phyloP scores from a whole-genome alignment of 2,797 vertebrate species.

The Lutjanus campechanus region DNA sequence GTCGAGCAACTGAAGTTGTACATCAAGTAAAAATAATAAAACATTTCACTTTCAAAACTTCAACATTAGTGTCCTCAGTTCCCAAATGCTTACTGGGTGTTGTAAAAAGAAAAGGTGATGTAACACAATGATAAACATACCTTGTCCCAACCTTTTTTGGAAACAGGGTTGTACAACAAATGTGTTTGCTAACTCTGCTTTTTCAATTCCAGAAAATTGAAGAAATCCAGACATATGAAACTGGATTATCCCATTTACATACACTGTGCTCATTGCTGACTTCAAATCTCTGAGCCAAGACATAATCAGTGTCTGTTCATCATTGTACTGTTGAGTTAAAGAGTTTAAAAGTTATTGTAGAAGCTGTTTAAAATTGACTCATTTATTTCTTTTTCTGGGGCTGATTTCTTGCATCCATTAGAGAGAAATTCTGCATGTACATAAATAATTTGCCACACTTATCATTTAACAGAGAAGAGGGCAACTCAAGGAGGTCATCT shows the following conservation, averaged over 20 bases:
- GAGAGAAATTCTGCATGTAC: slow-evolving; percentile 28
- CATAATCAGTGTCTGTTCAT: not conserved
- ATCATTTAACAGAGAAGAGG: slow-evolving; percentile 32
- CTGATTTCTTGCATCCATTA: slow-evolving; percentile 24
- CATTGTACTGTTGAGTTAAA: slow-evolving; percentile 2
- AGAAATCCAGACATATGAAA: not conserved
- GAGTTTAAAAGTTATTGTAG: slow-evolving; percentile 34
- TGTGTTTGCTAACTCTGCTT: not conserved
- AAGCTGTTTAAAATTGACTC: not conserved
- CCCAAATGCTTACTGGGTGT: too few species aligned
- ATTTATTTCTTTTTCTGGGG: slow-evolving; percentile 14
- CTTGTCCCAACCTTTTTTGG: too few species aligned
- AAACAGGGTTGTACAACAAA: not conserved
- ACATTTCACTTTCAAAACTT: too few species aligned
- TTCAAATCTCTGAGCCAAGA: slow-evolving; percentile 11
- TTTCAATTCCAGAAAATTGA: not conserved
- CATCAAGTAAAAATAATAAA: too few species aligned
- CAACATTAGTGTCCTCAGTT: too few species aligned
- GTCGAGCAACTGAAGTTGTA: too few species aligned
- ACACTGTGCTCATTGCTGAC: not conserved
- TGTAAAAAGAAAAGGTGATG: too few species aligned
- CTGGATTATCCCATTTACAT: slow-evolving; percentile 24
- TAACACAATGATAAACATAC: too few species aligned
- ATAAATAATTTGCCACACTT: slow-evolving; percentile 44
- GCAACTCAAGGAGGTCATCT: slow-evolving; percentile 42